Conservation (phyloP, 1,140 invertebrate genomes). For the Rhagoletis zephyria region DNA sequence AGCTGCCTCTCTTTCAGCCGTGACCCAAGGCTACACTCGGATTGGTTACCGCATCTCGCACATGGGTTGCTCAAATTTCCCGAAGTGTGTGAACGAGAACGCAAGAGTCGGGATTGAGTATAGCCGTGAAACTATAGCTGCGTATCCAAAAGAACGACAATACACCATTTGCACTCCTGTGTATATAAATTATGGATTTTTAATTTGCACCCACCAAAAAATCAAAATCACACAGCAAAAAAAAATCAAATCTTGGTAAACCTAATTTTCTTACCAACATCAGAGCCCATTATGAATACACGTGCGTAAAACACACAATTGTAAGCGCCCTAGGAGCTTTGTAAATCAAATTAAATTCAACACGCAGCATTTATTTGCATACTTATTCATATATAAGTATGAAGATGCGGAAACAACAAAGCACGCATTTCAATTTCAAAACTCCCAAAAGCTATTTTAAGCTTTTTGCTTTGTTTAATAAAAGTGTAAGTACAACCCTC, state of each 20-base stretch:
- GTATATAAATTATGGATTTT: too few species aligned
- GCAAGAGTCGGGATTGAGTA: too few species aligned
- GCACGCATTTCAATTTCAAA: background rate
- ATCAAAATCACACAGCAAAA: too few species aligned
- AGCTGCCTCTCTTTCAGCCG: too few species aligned
- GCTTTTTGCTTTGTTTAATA: background rate
- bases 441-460: constrained; percentile 1
- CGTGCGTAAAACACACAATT: background rate
- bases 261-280: background rate
- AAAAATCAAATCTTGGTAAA: background rate
- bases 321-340: background rate
- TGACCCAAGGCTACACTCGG: too few species aligned
- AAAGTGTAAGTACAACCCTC: constrained; percentile 32
- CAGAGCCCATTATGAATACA: background rate
- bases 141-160: too few species aligned
- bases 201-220: too few species aligned
- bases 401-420: background rate
- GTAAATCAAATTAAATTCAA: background rate
- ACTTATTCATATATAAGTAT: background rate
- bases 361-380: background rate
- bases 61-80: too few species aligned
- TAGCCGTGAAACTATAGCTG: too few species aligned
- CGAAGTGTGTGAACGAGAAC: too few species aligned
- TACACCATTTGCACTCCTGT: too few species aligned
- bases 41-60: too few species aligned